Percentiles rank a stretch among this genome's conserved stretches.
These are phyloP conservation scores for Phoxinus phoxinus DNA, from an alignment of 2,113 vertebrate genomes.

Conservation along the genomic window DNA sequence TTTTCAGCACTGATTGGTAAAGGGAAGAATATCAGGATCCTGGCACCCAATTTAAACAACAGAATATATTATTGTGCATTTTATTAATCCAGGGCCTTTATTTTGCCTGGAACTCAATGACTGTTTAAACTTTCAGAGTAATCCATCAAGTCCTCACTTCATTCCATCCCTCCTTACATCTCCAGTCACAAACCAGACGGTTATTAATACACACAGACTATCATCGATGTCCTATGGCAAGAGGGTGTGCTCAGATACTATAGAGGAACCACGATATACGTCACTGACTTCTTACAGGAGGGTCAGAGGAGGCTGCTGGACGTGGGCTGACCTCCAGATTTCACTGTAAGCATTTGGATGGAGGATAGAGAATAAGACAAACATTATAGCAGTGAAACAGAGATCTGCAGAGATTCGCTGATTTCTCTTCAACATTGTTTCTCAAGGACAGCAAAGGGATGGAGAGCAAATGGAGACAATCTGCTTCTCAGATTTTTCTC, in stretches of 20 bases:
- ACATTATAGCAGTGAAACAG: not conserved
- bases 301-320: not conserved
- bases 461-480: too few relatives aligned
- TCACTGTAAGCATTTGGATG: not conserved
- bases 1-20: not conserved
- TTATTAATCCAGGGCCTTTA: not conserved
- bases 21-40: not conserved
- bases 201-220: constrained; percentile 12
- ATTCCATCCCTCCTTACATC: constrained; percentile 8
- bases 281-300: constrained; percentile 11
- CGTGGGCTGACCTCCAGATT: not conserved
- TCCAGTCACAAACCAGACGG: constrained; percentile 9
- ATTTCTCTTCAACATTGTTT: not conserved
- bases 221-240: not conserved
- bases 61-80: not conserved
- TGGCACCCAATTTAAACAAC: not conserved
- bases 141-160: constrained; percentile 1
- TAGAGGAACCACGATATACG: not conserved
- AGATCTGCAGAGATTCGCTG: not conserved
- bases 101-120: not conserved
- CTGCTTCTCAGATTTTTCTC: too few relatives aligned
- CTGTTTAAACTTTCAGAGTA: not conserved
- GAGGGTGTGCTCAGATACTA: constrained; percentile 5
- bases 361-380: not conserved
- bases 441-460: too few relatives aligned